phyloP scores from a whole-genome alignment of 2,797 vertebrate species.

The Gambelia wislizenii region DNA sequence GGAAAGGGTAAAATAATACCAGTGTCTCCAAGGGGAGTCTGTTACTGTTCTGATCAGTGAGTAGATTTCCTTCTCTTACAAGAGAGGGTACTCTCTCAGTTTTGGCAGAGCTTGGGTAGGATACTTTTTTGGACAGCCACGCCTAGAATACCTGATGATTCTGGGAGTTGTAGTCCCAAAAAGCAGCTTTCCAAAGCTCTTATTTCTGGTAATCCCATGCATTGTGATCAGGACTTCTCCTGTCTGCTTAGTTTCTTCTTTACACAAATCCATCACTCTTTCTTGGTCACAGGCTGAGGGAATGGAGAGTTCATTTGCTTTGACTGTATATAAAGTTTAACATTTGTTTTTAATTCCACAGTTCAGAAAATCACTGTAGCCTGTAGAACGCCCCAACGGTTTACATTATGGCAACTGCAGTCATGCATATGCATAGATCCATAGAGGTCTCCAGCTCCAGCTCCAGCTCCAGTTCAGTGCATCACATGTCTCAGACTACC shows the following conservation, averaged over 20 bases:
- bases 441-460: conserved; percentile 69
- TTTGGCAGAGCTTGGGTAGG: background rate
- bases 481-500: conserved; percentile 74
- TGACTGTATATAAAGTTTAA: background rate
- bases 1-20: background rate
- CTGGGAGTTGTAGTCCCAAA: background rate
- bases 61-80: background rate
- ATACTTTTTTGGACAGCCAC: background rate
- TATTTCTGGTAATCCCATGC: background rate
- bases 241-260: background rate
- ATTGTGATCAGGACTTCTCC: background rate
- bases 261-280: background rate
- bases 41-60: background rate
- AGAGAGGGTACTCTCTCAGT: too few species aligned
- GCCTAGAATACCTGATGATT: background rate
- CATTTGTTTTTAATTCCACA: conserved; percentile 13
- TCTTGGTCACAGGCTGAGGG: background rate
- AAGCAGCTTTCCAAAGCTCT: background rate
- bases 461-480: conserved; percentile 45
- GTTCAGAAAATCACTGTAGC: background rate
- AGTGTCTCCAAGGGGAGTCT: background rate
- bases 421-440: conserved; percentile 66
- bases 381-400: background rate
- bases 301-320: background rate
- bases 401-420: conserved; percentile 67